These are phyloP conservation scores for Neria commutata DNA, from an alignment of 2,888 invertebrate genomes.

Conservation along the genomic window DNA sequence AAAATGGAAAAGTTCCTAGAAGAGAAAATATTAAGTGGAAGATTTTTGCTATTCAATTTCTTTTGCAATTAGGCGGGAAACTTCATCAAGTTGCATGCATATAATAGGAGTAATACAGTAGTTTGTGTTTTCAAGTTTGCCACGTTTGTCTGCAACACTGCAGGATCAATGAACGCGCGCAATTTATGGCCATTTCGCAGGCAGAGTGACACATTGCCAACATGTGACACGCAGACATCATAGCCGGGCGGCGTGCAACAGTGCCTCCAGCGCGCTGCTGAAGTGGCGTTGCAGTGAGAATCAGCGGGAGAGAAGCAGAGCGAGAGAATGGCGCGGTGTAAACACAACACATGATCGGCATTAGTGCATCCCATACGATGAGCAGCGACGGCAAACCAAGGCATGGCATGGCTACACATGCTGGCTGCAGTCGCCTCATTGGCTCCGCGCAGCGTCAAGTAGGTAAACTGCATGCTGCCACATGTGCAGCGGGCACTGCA, in stretches of 20 bases:
- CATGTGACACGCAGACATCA: slow-evolving; percentile 53
- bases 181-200: not conserved
- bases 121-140: too few relatives aligned
- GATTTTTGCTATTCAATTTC: too few relatives aligned
- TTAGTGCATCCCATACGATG: not conserved
- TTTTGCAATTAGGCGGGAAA: too few relatives aligned
- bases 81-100: not conserved
- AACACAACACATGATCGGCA: not conserved
- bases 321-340: not conserved
- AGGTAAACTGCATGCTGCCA: not conserved
- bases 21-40: too few relatives aligned
- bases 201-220: slow-evolving; percentile 51
- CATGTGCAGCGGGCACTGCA: not conserved
- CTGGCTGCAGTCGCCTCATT: not conserved
- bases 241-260: too few relatives aligned
- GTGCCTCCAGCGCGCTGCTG: too few relatives aligned
- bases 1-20: too few relatives aligned
- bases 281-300: too few relatives aligned
- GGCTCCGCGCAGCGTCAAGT: not conserved
- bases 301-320: too few relatives aligned
- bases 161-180: slow-evolving; percentile 31
- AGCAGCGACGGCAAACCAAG: too few relatives aligned
- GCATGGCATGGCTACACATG: too few relatives aligned
- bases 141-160: slow-evolving; percentile 8
- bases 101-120: too few relatives aligned